These are phyloP conservation scores for Clamator glandarius DNA, from an alignment of 2,797 vertebrate species.

Conservation along the genomic window DNA sequence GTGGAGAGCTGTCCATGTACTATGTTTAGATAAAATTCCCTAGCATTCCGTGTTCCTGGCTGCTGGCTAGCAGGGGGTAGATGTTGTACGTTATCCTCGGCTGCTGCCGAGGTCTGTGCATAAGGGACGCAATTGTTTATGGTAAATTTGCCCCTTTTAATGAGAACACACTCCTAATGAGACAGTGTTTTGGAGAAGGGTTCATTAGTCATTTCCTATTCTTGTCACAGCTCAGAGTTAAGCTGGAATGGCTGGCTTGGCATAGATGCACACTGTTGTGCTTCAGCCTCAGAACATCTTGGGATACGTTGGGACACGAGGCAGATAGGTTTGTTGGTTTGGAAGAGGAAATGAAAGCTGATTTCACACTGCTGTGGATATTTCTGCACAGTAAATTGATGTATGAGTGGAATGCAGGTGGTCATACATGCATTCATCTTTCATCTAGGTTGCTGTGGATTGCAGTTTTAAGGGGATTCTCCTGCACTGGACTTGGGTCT, in stretches of 20 bases:
- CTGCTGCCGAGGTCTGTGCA: slow-evolving; percentile 12
- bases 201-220: slow-evolving; percentile 19
- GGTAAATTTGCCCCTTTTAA: slow-evolving; percentile 49
- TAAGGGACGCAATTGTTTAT: slow-evolving; percentile 35
- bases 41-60: not conserved
- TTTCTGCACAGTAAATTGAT: not conserved
- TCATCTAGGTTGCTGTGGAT: rapidly evolving
- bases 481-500: not conserved
- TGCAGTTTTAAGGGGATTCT: not conserved
- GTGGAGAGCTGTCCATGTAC: not conserved
- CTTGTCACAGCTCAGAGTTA: not conserved
- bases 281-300: not conserved
- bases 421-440: not conserved
- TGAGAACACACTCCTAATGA: slow-evolving; percentile 51
- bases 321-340: not conserved
- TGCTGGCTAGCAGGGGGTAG: not conserved
- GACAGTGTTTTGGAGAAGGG: slow-evolving; percentile 29
- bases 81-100: not conserved
- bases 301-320: not conserved
- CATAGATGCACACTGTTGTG: not conserved
- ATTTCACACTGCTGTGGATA: not conserved
- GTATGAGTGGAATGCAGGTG: not conserved
- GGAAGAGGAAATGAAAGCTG: not conserved
- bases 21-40: not conserved
- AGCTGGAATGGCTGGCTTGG: not conserved